Evolutionary conservation across 1,140 invertebrate genomes (phyloP).

Genomic region (Goniozus legneri): DNA sequence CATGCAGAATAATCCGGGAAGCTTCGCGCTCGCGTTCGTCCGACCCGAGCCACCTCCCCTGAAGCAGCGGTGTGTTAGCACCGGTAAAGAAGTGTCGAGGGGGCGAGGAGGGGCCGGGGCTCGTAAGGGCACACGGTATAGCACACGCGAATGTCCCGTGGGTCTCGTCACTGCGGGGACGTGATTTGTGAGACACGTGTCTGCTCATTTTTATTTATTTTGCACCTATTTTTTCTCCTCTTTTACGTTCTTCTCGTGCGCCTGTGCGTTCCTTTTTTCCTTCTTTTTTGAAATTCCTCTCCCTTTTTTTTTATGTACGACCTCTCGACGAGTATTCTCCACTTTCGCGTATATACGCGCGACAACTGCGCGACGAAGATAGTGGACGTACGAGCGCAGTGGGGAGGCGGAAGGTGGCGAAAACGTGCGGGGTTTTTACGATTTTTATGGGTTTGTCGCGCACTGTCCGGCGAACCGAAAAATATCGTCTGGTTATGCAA

Average conservation of each 20-base stretch:
- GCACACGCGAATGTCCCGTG: conserved; percentile 17
- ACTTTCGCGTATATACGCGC: neutral
- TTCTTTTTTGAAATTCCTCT: neutral
- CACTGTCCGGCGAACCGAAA: conserved; percentile 16
- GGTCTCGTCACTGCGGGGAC: conserved; percentile 18
- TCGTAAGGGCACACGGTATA: conserved; percentile 1
- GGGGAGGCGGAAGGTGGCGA: conserved; percentile 10
- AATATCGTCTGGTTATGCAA: conserved; percentile 25
- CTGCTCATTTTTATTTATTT: conserved; percentile 26
- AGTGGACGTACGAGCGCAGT: too few species aligned
- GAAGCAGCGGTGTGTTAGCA: too few species aligned
- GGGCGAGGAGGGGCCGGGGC: conserved; percentile 11
- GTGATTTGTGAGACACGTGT: conserved; percentile 28
- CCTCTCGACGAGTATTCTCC: neutral
- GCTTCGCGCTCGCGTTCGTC: too few species aligned
- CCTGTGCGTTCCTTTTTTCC: neutral
- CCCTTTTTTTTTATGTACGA: too few species aligned
- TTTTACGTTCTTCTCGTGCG: neutral
- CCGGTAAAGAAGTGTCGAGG: conserved; percentile 24
- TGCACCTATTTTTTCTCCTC: conserved; percentile 1
- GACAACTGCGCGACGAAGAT: neutral
- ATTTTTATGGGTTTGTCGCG: conserved; percentile 21
- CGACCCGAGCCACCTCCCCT: too few species aligned
- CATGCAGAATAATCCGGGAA: conserved; percentile 18
- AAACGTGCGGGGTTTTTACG: conserved; percentile 11